These are phyloP conservation scores for Sarcophaga variegata DNA, from an alignment of 2,888 invertebrate genomes.

Conservation along the genomic window DNA sequence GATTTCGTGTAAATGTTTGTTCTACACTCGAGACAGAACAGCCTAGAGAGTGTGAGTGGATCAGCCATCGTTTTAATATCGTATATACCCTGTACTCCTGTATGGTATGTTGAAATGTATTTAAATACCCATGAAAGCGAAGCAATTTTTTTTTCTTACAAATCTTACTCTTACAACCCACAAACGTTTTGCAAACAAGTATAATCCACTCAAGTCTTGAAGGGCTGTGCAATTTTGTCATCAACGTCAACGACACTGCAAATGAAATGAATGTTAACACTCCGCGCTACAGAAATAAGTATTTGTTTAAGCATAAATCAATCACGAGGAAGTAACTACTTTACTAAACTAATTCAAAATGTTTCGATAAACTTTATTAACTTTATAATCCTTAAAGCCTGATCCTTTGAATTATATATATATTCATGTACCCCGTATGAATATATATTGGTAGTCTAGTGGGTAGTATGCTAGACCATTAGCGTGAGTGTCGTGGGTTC, in stretches of 20 bases:
- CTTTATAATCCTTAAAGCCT: too few relatives aligned
- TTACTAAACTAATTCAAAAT: too few relatives aligned
- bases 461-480: too few relatives aligned
- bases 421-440: too few relatives aligned
- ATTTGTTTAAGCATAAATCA: not conserved
- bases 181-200: conserved; percentile 73
- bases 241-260: conserved; percentile 62
- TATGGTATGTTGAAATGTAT: not conserved
- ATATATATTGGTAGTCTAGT: too few relatives aligned
- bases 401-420: too few relatives aligned
- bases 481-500: too few relatives aligned
- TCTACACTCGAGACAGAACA: conserved; percentile 64
- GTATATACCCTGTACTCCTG: not conserved
- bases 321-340: too few relatives aligned
- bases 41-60: conserved; percentile 20
- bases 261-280: not conserved
- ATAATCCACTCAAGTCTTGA: conserved; percentile 74
- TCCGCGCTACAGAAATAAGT: not conserved
- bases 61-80: not conserved
- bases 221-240: conserved; percentile 71
- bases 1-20: conserved; percentile 19
- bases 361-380: too few relatives aligned
- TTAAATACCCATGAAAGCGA: conserved; percentile 24
- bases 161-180: conserved; percentile 25
- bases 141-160: conserved; percentile 10